These are phyloP conservation scores for Mastigias papua DNA, from an alignment of 30 jellyfish, hydroid and myxozoan species.

Conservation along the genomic window DNA sequence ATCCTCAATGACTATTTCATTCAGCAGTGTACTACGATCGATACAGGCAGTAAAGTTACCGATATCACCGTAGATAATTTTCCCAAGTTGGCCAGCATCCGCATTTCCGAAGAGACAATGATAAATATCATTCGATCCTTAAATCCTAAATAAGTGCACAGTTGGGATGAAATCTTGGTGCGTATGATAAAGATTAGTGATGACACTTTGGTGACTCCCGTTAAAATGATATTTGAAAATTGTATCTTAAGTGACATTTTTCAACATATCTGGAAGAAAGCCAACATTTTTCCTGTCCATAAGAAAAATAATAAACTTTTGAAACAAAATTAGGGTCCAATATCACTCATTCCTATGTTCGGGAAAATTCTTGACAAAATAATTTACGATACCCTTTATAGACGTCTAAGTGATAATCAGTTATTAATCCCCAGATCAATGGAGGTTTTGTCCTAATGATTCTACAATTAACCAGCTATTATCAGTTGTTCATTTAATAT, in stretches of 20 bases:
- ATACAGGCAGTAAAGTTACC: too few species aligned
- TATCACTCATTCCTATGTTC: neutral
- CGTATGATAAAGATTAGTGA: constrained; percentile 49
- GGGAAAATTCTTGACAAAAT: neutral
- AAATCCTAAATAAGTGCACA: constrained; percentile 42
- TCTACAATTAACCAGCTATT: constrained; percentile 11
- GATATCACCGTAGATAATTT: too few species aligned
- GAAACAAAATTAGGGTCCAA: neutral
- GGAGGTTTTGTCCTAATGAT: neutral
- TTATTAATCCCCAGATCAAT: neutral
- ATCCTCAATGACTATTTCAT: too few species aligned
- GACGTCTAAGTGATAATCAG: neutral
- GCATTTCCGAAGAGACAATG: too few species aligned
- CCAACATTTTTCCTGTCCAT: neutral
- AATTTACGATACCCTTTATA: neutral
- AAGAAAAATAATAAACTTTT: neutral
- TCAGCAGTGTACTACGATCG: too few species aligned
- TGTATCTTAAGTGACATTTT: neutral
- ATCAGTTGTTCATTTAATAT: neutral
- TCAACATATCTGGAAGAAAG: neutral
- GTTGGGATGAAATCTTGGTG: constrained; percentile 58
- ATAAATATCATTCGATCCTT: constrained; percentile 26
- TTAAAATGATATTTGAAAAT: constrained; percentile 1
- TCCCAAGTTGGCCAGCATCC: too few species aligned
- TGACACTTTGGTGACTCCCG: constrained; percentile 23